Percentiles rank a stretch among this genome's conserved stretches.
Conservation (phyloP, 1,140 invertebrate genomes). For the Planococcus citri region DNA sequence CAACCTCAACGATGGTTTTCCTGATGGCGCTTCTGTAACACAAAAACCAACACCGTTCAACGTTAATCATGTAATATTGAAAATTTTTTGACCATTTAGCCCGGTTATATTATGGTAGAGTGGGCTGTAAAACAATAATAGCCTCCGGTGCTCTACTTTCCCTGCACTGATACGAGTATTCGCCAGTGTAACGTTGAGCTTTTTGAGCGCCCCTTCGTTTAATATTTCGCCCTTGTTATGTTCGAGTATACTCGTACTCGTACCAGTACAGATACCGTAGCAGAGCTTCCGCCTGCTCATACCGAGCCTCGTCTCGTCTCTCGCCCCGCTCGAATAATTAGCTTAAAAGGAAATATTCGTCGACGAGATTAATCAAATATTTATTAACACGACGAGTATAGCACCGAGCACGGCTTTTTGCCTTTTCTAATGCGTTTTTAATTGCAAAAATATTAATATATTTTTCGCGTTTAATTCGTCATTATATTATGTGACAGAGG, state of each 20-base stretch:
- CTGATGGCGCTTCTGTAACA: constrained; percentile 49
- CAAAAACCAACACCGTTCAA: background rate
- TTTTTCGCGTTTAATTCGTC: background rate
- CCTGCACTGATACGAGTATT: no score
- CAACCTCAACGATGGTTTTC: constrained; percentile 47
- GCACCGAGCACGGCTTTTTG: background rate
- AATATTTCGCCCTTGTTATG: no score
- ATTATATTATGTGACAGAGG: background rate
- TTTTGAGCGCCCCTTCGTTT: no score
- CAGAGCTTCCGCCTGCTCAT: no score
- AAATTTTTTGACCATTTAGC: background rate
- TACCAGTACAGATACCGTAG: no score
- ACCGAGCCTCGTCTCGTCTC: no score
- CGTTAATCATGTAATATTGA: constrained; percentile 3
- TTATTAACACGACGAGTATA: background rate
- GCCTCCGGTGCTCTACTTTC: background rate
- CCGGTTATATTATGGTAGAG: no score
- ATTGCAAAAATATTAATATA: background rate
- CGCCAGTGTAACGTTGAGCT: no score
- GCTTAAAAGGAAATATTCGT: background rate
- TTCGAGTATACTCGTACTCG: no score
- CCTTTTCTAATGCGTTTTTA: constrained; percentile 2
- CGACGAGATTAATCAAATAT: background rate
- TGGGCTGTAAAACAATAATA: background rate
- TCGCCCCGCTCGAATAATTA: background rate